Evolutionary conservation across 1,140 invertebrate species (phyloP).

Genomic region (Rhynchophorus ferrugineus): DNA sequence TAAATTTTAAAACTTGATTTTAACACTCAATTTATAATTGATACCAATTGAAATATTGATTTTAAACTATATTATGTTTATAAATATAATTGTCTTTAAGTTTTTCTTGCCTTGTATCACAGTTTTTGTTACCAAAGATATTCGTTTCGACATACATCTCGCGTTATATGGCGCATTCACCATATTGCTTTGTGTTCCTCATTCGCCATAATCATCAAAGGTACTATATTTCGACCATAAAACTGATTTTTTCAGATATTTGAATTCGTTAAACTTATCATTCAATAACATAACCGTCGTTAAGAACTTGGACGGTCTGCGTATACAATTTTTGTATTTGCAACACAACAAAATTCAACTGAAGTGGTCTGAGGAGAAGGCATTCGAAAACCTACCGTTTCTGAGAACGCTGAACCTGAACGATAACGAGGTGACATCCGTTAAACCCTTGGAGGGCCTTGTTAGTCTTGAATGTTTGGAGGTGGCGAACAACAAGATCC

Average conservation of each 20-base stretch:
- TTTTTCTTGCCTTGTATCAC: no score
- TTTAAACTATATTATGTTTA: no score
- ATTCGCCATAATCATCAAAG: no score
- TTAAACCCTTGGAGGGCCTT: constrained; percentile 15
- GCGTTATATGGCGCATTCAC: no score
- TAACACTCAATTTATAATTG: no score
- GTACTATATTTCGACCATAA: no score
- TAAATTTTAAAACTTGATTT: no score
- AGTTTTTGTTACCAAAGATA: no score
- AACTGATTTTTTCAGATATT: constrained; percentile 14
- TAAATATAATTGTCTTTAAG: no score
- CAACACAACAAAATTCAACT: constrained; percentile 1
- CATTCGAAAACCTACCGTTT: neutral
- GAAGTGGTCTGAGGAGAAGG: neutral
- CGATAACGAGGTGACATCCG: constrained; percentile 8
- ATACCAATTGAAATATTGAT: no score
- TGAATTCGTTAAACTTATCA: constrained; percentile 21
- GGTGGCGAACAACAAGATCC: constrained; percentile 19
- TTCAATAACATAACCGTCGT: constrained; percentile 16
- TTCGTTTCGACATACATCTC: no score
- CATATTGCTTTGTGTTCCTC: no score
- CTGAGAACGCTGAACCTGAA: neutral
- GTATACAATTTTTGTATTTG: constrained; percentile 15
- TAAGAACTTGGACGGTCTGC: constrained; percentile 15
- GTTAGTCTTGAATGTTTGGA: constrained; percentile 18